These are phyloP conservation scores for Brachionus rotundiformis DNA, from an alignment of 1,140 invertebrate species.

Conservation along the genomic window DNA sequence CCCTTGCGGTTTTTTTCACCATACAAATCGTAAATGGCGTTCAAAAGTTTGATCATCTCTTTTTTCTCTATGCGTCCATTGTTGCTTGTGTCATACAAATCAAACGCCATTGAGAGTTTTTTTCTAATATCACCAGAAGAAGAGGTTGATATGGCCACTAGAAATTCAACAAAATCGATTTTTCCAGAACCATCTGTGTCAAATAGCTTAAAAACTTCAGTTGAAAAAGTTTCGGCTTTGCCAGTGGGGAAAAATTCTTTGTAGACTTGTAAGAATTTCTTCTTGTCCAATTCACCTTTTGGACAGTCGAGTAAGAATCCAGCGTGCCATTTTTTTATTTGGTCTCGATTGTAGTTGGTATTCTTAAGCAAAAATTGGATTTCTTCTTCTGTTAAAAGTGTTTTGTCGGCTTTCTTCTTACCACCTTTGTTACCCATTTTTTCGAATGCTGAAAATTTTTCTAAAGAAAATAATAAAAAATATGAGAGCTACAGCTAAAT, in stretches of 20 bases:
- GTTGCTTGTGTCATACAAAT: conserved; percentile 48
- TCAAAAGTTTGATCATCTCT: conserved; percentile 48
- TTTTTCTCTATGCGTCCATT: conserved; percentile 49
- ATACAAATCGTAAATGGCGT: conserved; percentile 48
- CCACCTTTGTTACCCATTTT: conserved; percentile 51
- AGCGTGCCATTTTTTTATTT: conserved; percentile 65
- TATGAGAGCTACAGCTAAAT: not conserved
- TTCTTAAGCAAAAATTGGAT: conserved; percentile 62
- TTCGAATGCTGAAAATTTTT: conserved; percentile 19
- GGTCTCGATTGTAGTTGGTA: conserved; percentile 63
- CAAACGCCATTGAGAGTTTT: conserved; percentile 43
- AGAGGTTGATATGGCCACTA: conserved; percentile 14
- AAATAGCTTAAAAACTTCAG: conserved; percentile 35
- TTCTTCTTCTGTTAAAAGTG: conserved; percentile 57
- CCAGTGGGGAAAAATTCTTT: conserved; percentile 50
- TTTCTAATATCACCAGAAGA: conserved; percentile 24
- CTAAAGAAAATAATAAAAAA: not conserved
- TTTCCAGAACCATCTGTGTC: conserved; percentile 50
- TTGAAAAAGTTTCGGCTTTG: conserved; percentile 46
- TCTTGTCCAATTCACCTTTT: conserved; percentile 46
- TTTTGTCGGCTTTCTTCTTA: conserved; percentile 46
- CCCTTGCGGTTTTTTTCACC: conserved; percentile 46
- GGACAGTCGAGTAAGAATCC: conserved; percentile 59
- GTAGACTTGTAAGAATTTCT: conserved; percentile 52
- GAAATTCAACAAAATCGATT: conserved; percentile 52